These are phyloP conservation scores for Metacarcinus magister DNA, from an alignment of 2,888 invertebrate genomes.

Conservation along the genomic window DNA sequence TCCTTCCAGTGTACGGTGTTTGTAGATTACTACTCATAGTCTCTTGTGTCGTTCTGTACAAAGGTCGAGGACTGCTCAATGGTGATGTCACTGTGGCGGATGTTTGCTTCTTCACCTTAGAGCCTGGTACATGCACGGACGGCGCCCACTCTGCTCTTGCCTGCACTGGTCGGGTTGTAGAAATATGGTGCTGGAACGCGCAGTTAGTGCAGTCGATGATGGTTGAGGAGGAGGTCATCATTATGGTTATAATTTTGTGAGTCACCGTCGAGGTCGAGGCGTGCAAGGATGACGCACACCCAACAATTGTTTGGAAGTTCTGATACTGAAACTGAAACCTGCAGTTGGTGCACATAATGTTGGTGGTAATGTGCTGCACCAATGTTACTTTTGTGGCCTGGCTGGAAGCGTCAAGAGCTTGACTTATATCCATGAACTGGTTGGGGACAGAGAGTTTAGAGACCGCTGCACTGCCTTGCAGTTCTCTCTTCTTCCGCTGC, in stretches of 20 bases:
- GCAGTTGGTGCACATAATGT: constrained; percentile 59
- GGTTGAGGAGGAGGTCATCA: background rate
- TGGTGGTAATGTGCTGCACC: constrained; percentile 40
- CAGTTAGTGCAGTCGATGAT: background rate
- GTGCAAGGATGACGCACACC: background rate
- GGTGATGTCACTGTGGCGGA: background rate
- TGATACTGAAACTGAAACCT: background rate
- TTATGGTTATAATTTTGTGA: background rate
- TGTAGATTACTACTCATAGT: background rate
- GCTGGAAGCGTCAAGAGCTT: background rate
- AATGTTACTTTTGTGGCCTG: constrained; percentile 12
- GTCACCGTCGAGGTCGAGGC: background rate
- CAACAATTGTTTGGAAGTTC: background rate
- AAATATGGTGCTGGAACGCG: background rate
- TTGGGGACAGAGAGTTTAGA: background rate
- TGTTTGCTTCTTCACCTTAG: background rate
- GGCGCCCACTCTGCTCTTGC: background rate
- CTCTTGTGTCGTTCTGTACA: background rate
- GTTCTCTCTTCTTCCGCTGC: background rate
- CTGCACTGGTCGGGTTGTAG: background rate
- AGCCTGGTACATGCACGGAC: background rate
- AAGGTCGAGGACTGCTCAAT: background rate
- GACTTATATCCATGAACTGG: background rate
- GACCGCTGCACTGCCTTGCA: background rate
- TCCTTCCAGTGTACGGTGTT: background rate